Evolutionary conservation across 2,797 vertebrate genomes (phyloP), one percentile per base, ranked within the genome.

Genomic region (Syngnathus rostellatus): DNA sequence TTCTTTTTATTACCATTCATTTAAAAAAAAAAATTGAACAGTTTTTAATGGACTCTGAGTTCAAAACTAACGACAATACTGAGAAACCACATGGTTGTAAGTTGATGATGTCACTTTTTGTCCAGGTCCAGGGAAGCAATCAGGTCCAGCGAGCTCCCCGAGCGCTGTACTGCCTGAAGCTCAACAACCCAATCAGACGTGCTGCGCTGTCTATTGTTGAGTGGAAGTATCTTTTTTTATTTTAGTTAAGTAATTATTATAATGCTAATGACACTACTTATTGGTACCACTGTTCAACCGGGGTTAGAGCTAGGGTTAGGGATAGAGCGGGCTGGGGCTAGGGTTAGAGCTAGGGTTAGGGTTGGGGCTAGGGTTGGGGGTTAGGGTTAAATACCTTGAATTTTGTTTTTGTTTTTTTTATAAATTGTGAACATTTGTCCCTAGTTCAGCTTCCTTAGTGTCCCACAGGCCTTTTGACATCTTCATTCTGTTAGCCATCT

Each of bases 181-280:
- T 97, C 77, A 93, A 92, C 89, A 97, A 97, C 67, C 95, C 95
- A 8, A 89, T 97, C 68, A 88, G 95, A 64, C 86, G 85, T 16
- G 95, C 93, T 0, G 94, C 94, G 37, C 93, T 97, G 67, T 92
- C 91, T 54, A 93, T 97, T 0, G 95, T 96, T 0, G 95, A 97
- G 73, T 97, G 95, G 95, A 97, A 97, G 94, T 93, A 96, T 91
- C 90, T 87, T 90, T 87, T 57, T 8, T 14, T 1, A 54, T 54
- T 17, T 2, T 6, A 17, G 23, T 50, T 50, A 1, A 8, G 19
- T n/a, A 2, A 12, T 25, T 60, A 14, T 60, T 14, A 12, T 11
- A 11, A 55, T 31, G 11, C 23, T 37, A 31, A 11, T 40, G n/a
- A 43, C 40, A 25, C 45, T 41, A 62, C 40, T 62, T 63, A 25